These are phyloP conservation scores for Urosaurus nigricauda DNA, from an alignment of 2,797 vertebrate genomes.

Conservation along the genomic window DNA sequence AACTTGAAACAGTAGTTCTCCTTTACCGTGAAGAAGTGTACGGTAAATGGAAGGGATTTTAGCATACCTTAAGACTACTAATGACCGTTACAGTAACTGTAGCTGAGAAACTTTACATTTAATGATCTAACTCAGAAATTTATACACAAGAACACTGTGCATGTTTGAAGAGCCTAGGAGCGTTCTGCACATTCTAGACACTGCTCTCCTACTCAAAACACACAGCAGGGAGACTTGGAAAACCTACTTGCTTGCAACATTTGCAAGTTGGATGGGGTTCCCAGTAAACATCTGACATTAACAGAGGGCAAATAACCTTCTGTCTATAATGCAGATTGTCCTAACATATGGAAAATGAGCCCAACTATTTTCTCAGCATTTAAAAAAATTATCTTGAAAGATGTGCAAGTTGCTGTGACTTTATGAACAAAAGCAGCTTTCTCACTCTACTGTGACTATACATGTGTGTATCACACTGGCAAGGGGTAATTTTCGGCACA, in stretches of 20 bases:
- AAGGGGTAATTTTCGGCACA: background rate
- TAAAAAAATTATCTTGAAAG: background rate
- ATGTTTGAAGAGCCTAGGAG: background rate
- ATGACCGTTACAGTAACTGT: background rate
- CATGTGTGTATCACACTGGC: background rate
- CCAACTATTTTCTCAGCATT: conserved; percentile 1
- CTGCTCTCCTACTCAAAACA: background rate
- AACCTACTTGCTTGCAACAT: background rate
- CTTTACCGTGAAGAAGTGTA: background rate
- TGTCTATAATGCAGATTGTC: background rate
- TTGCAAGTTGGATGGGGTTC: background rate
- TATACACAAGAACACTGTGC: background rate
- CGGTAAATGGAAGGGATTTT: background rate
- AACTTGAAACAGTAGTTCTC: background rate
- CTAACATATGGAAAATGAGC: background rate
- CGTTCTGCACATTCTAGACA: background rate
- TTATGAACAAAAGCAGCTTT: background rate
- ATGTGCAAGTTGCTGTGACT: background rate
- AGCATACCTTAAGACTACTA: background rate
- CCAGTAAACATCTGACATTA: background rate
- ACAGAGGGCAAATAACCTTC: background rate
- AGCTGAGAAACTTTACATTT: background rate
- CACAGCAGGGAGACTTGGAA: background rate
- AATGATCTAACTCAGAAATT: background rate
- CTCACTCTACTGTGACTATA: background rate